Evolutionary conservation across 2,113 vertebrate genomes (phyloP).

Genomic region (Anoura caudifer): DNA sequence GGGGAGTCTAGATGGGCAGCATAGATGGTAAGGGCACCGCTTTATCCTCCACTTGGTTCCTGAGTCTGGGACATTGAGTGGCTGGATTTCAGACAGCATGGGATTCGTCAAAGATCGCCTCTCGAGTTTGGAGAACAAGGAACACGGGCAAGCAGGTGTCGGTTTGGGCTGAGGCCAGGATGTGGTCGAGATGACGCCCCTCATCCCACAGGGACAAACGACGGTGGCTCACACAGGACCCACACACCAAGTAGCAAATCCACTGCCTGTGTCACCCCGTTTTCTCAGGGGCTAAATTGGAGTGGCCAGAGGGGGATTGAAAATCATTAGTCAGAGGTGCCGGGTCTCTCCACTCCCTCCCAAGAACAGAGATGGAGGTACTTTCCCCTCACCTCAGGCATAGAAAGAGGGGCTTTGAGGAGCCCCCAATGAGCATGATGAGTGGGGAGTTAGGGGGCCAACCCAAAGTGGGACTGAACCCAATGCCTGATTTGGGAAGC

Average conservation of each 20-base stretch:
- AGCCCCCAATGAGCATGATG: rapidly evolving
- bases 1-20: not conserved
- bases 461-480: not conserved
- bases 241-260: not conserved
- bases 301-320: not conserved
- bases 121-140: not conserved
- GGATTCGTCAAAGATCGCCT: not conserved
- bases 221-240: not conserved
- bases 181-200: rapidly evolving
- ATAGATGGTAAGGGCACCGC: rapidly evolving
- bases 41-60: not conserved
- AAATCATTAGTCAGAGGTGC: not conserved
- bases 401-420: not conserved
- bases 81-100: not conserved
- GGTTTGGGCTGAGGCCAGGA: not conserved
- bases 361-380: not conserved
- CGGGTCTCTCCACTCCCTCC: not conserved
- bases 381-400: not conserved
- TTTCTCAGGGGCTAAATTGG: not conserved
- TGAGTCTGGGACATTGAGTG: not conserved
- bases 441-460: not conserved
- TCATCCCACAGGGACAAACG: not conserved
- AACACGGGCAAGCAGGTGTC: rapidly evolving
- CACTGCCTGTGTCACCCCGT: not conserved
- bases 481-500: not conserved